phyloP scores from a whole-genome alignment of 2,797 vertebrate genomes.

The Etheostoma nigrum region DNA sequence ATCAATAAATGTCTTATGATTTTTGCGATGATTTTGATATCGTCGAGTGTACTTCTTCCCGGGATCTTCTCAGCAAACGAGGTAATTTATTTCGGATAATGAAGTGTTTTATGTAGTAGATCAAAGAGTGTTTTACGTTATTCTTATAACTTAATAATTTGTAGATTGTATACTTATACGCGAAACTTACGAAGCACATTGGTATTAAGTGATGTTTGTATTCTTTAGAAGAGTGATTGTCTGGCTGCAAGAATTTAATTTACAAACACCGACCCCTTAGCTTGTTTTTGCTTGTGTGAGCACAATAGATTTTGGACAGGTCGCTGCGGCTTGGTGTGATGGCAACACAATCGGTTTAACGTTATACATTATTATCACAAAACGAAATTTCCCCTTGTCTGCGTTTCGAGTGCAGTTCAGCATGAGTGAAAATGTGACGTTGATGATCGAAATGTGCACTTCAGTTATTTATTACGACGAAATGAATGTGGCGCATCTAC shows the following conservation, averaged over 20 bases:
- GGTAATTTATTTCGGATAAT: conserved; percentile 71
- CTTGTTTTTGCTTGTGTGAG: conserved; percentile 75
- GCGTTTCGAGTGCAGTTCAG: conserved; percentile 31
- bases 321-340: conserved; percentile 70
- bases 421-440: conserved; percentile 58
- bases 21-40: conserved; percentile 73
- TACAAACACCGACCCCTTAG: conserved; percentile 55
- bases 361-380: conserved; percentile 31
- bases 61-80: conserved; percentile 54
- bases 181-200: conserved; percentile 23
- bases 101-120: conserved; percentile 43
- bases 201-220: conserved; percentile 21
- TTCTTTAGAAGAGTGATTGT: conserved; percentile 10
- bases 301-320: conserved; percentile 76
- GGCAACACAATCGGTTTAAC: conserved; percentile 47
- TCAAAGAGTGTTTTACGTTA: conserved; percentile 39
- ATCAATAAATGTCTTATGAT: conserved; percentile 69
- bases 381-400: conserved; percentile 1
- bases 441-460: conserved; percentile 59
- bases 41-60: conserved; percentile 68
- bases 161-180: conserved; percentile 18
- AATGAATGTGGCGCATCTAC: conserved; percentile 73
- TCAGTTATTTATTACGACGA: conserved; percentile 64
- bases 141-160: conserved; percentile 52
- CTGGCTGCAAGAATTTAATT: conserved; percentile 48